Evolutionary conservation across 2,888 invertebrate species (phyloP).

Genomic region (Phania funesta): DNA sequence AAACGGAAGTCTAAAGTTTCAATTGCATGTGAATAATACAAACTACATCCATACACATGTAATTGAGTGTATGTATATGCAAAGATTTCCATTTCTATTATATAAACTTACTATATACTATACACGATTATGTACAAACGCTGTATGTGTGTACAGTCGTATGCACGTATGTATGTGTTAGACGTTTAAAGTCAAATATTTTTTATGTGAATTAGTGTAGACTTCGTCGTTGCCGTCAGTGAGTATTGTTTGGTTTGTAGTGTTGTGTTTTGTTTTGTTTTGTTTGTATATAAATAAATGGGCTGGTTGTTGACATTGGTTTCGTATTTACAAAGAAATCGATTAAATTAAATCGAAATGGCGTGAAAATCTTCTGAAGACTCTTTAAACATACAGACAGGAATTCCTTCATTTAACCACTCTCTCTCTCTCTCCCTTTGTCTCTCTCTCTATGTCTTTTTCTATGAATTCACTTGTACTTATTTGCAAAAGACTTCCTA

Average conservation of each 20-base stretch:
- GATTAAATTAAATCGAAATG: constrained; percentile 77
- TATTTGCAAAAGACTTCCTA: constrained; percentile 31
- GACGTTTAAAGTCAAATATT: constrained; percentile 48
- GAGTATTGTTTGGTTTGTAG: constrained; percentile 19
- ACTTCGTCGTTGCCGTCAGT: background rate
- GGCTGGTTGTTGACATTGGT: constrained; percentile 79
- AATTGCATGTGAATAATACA: constrained; percentile 52
- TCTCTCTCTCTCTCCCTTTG: constrained; percentile 33
- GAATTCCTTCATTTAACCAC: constrained; percentile 32
- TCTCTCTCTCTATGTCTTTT: too few species aligned
- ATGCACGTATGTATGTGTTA: background rate
- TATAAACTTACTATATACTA: constrained; percentile 8
- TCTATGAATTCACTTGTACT: constrained; percentile 28
- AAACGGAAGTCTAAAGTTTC: constrained; percentile 66
- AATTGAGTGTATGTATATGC: constrained; percentile 6
- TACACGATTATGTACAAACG: background rate
- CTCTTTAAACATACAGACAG: constrained; percentile 71
- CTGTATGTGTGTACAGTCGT: background rate
- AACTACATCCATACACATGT: background rate
- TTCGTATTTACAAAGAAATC: constrained; percentile 78
- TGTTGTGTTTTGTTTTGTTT: constrained; percentile 10
- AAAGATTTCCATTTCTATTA: constrained; percentile 41
- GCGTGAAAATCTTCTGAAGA: constrained; percentile 61
- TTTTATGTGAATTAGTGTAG: constrained; percentile 17
- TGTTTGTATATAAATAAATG: constrained; percentile 68